Evolutionary conservation across 2,797 vertebrate genomes (phyloP), one percentile per base, ranked within the genome.

Genomic region (Coccyzus lansbergi): DNA sequence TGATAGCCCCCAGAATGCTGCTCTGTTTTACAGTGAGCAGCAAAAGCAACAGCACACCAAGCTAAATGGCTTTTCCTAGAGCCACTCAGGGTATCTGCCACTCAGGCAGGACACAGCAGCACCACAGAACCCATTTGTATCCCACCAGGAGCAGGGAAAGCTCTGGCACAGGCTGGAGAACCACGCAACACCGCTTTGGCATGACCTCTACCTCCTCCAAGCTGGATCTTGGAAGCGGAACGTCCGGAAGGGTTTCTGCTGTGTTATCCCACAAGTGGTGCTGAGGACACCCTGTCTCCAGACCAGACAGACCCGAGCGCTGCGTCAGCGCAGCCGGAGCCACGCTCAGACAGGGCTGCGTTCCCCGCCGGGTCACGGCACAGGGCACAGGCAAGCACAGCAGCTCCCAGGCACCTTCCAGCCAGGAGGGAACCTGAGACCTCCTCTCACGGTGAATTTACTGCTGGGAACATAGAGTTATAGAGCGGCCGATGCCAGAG

Each of bases 1-100:
- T 12, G 21, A 2, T 0, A n/a, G 52, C 21, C 46, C 53, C 53
- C 1, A 0, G 22, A 31, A 74, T 1, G 0, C 55, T 4, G 28
- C 49, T 56, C 16, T 8, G 0, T 56, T 49, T 55, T 10, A 26
- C 20, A 6, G 7, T 38, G 28, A 60, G 26, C 5, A 4, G 25
- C 7, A 56, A 62, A 51, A 51, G n/a, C 49, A 38, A 29, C 24
- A 28, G 25, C 0, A 7, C 52, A 34, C 46, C 22, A 46, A 71
- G 15, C 36, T 31, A 5, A 26, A 63, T 33, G 29, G 20, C 3
- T 67, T 53, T 40, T 19, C 48, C n/a, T 22, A 31, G 2, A 15
- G 5, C 21, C 38, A 8, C 25, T 18, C 4, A 1, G 56, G 51
- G 14, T 33, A 19, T 25, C 20, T 56, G 62, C 46, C 46, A 6